phyloP scores from a whole-genome alignment of 2,888 invertebrate genomes.

The Parnassius apollo region DNA sequence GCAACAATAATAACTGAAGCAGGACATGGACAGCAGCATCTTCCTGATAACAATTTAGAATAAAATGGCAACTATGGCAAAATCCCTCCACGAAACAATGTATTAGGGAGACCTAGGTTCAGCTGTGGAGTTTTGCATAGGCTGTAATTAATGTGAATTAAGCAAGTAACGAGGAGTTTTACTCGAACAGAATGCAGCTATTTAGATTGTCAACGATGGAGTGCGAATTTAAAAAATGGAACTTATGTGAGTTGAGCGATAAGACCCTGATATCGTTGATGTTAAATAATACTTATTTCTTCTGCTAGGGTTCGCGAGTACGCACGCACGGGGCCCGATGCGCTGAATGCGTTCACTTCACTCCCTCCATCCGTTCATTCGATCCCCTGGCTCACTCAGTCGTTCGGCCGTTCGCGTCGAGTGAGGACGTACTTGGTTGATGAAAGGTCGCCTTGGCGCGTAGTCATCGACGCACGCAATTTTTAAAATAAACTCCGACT shows the following conservation, averaged over 20 bases:
- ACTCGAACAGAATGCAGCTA: no score
- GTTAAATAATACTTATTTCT: conserved; percentile 26
- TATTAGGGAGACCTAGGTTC: no score
- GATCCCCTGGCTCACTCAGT: conserved; percentile 60
- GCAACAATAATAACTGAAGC: no score
- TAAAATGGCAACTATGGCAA: no score
- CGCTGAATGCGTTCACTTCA: conserved; percentile 63
- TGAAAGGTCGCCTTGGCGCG: conserved; percentile 43
- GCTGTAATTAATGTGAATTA: no score
- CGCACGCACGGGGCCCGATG: conserved; percentile 43
- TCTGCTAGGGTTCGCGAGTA: conserved; percentile 30
- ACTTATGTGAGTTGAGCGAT: not conserved
- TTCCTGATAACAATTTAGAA: no score
- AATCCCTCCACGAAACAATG: no score
- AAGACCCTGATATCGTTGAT: conserved; percentile 13
- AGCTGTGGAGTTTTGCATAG: no score
- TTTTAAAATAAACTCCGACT: conserved; percentile 56
- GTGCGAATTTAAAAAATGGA: not conserved
- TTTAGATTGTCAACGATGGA: not conserved
- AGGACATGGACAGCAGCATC: no score
- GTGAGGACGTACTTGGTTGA: conserved; percentile 29
- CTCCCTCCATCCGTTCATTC: conserved; percentile 56
- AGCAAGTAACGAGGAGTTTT: no score
- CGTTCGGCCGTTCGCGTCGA: conserved; percentile 51
- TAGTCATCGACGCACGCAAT: conserved; percentile 64